Conservation (phyloP, 2,888 invertebrate species). For the Camptogramma bilineatum region DNA sequence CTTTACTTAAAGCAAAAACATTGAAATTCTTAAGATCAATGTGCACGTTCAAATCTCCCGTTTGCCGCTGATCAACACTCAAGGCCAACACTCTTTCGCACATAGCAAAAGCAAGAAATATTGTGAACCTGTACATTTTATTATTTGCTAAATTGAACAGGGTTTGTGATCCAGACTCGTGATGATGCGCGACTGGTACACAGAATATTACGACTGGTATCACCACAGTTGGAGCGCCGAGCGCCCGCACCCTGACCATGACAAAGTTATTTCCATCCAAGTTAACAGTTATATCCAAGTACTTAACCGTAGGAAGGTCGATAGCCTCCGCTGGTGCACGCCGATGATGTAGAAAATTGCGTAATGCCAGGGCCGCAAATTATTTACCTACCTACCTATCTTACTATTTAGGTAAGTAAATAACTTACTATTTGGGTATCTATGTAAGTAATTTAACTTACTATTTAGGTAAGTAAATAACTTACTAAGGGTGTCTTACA, state of each 20-base stretch:
- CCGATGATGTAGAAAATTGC: slow-evolving; percentile 59
- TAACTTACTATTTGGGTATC: too few species aligned
- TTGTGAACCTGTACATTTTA: slow-evolving; percentile 52
- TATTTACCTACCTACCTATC: too few species aligned
- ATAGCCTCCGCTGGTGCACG: slow-evolving; percentile 77
- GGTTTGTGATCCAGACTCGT: slow-evolving; percentile 63
- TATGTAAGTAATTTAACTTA: too few species aligned
- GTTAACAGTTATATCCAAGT: slow-evolving; percentile 82
- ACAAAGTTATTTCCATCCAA: slow-evolving; percentile 80
- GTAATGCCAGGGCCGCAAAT: slow-evolving; percentile 72
- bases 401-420: slow-evolving; percentile 23
- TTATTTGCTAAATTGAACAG: slow-evolving; percentile 24
- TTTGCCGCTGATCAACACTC: slow-evolving; percentile 89
- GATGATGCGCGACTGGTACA: slow-evolving; percentile 63
- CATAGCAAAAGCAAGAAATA: slow-evolving; percentile 49
- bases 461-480: too few species aligned
- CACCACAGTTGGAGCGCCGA: slow-evolving; percentile 9
- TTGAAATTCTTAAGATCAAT: slow-evolving; percentile 92
- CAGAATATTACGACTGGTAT: slow-evolving; percentile 62
- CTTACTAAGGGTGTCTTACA: too few species aligned
- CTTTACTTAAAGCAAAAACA: slow-evolving; percentile 88
- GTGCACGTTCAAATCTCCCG: slow-evolving; percentile 92
- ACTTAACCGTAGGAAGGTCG: slow-evolving; percentile 79
- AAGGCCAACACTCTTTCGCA: slow-evolving; percentile 52
- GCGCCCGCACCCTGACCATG: slow-evolving; percentile 62